phyloP scores from a whole-genome alignment of 2,797 vertebrate species.

The Numenius phaeopus region DNA sequence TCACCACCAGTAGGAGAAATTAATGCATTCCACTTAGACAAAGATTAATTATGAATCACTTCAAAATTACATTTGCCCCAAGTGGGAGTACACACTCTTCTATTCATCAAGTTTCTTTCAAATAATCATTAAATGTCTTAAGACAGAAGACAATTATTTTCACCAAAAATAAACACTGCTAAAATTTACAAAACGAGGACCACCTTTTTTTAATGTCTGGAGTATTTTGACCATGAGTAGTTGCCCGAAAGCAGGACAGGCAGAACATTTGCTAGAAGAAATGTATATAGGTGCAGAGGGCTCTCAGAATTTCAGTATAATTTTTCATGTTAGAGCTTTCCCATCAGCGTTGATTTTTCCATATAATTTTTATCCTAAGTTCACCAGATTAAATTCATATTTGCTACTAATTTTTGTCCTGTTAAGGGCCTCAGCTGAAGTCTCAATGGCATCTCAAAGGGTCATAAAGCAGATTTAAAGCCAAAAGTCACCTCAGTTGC shows the following conservation, averaged over 20 bases:
- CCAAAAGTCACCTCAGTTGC: not conserved
- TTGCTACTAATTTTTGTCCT: not conserved
- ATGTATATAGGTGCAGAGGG: not conserved
- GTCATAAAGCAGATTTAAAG: not conserved
- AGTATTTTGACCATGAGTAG: not conserved
- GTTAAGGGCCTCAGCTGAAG: not conserved
- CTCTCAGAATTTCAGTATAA: not conserved
- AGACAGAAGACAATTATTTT: not conserved
- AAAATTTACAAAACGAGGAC: not conserved
- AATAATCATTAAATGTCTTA: constrained; percentile 42
- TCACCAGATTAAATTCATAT: not conserved
- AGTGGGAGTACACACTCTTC: not conserved
- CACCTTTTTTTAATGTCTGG: not conserved
- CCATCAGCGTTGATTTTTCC: not conserved
- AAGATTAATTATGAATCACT: constrained; percentile 61
- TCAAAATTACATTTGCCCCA: constrained; percentile 25
- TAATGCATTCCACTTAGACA: constrained; percentile 57
- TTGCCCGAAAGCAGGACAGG: not conserved
- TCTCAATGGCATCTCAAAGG: not conserved
- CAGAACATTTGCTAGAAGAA: not conserved
- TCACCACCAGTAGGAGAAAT: constrained; percentile 45
- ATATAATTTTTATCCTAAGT: not conserved
- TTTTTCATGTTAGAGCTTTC: not conserved
- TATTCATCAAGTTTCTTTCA: constrained; percentile 54
- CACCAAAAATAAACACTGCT: not conserved